Conservation (phyloP, 1,140 invertebrate genomes). For the Ganaspis sp. region DNA sequence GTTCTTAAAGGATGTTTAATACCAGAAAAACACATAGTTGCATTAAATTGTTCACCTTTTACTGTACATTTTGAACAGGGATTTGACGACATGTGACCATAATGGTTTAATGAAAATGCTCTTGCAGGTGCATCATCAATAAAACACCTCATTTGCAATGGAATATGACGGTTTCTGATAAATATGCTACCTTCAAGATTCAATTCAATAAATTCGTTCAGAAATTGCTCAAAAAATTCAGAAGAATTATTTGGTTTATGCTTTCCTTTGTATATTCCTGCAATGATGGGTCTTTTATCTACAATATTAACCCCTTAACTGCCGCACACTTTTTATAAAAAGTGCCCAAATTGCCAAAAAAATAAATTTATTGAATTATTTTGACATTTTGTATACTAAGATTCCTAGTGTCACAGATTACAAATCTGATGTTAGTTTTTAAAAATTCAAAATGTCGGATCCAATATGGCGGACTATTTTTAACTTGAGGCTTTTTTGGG, state of each 20-base stretch:
- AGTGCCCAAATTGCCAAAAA: too few species aligned
- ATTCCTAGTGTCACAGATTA: too few species aligned
- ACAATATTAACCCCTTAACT: too few species aligned
- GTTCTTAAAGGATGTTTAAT: conserved; percentile 4
- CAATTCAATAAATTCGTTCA: neutral
- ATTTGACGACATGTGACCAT: conserved; percentile 42
- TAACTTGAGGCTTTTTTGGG: too few species aligned
- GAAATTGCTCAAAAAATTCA: neutral
- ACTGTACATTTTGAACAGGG: conserved; percentile 50
- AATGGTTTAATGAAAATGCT: conserved; percentile 31
- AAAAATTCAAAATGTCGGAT: too few species aligned
- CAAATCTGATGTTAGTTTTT: too few species aligned
- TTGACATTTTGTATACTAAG: too few species aligned
- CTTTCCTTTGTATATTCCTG: neutral
- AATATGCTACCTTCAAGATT: neutral
- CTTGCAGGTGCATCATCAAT: conserved; percentile 53
- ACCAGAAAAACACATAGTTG: conserved; percentile 40
- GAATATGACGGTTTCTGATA: neutral
- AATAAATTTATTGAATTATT: too few species aligned
- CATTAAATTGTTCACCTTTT: conserved; percentile 34
- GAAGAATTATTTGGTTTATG: neutral
- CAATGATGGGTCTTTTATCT: neutral
- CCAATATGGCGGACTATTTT: too few species aligned
- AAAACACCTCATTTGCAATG: conserved; percentile 36
- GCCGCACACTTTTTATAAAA: too few species aligned